These are phyloP conservation scores for Brachionus plicatilis DNA, from an alignment of 1,140 invertebrate genomes.

Conservation along the genomic window DNA sequence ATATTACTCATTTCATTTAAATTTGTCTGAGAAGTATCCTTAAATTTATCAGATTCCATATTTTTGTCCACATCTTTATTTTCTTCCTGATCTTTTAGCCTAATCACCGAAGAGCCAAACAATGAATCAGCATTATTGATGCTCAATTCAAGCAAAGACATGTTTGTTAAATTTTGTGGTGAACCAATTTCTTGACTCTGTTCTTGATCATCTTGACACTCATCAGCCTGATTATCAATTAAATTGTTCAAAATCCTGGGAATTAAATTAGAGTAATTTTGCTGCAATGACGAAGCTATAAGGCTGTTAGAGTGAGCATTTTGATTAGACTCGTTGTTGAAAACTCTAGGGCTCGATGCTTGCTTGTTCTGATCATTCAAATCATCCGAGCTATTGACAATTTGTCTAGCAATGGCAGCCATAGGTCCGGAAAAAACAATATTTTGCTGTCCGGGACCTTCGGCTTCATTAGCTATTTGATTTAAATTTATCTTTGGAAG, in stretches of 20 bases:
- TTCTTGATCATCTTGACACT: not conserved
- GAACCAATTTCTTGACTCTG: not conserved
- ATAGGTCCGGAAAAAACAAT: conserved; percentile 29
- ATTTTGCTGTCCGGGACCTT: not conserved
- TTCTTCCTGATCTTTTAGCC: not conserved
- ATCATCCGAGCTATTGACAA: conserved; percentile 1
- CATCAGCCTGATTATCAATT: not conserved
- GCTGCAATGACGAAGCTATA: not conserved
- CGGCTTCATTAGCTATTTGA: not conserved
- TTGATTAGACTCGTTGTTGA: not conserved
- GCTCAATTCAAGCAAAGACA: not conserved
- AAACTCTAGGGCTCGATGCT: not conserved
- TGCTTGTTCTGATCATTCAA: not conserved
- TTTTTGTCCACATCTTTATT: not conserved
- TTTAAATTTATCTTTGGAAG: conserved; percentile 14
- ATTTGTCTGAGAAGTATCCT: not conserved
- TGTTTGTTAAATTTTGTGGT: conserved; percentile 32
- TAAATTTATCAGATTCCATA: not conserved
- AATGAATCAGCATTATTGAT: conserved; percentile 17
- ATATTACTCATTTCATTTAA: conserved; percentile 8
- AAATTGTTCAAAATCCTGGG: conserved; percentile 22
- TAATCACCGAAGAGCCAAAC: not conserved
- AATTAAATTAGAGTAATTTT: conserved; percentile 6
- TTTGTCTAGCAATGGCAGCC: conserved; percentile 36
- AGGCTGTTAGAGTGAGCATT: not conserved